Percentiles rank a stretch among this genome's conserved stretches.
These are phyloP conservation scores for Aphis craccivora DNA, from an alignment of 1,140 invertebrate genomes.

Conservation along the genomic window DNA sequence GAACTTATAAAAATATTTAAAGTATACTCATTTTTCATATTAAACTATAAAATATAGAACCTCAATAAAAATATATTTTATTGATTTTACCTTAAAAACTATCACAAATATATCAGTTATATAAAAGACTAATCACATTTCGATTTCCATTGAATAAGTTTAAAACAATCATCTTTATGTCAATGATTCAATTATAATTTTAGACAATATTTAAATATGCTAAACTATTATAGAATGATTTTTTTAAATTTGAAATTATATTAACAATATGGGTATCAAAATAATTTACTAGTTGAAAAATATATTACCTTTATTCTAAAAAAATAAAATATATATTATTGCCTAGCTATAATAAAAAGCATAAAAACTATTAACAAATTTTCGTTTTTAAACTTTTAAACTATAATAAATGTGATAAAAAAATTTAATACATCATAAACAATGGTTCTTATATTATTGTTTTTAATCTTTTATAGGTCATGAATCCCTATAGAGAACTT, in stretches of 20 bases:
- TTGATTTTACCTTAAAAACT: neutral
- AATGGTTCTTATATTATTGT: neutral
- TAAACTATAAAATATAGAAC: neutral
- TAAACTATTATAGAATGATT: neutral
- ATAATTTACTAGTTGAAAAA: neutral
- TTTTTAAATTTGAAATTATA: neutral
- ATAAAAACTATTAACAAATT: neutral
- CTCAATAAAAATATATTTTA: neutral
- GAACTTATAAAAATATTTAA: neutral
- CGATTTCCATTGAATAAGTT: neutral
- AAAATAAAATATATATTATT: neutral
- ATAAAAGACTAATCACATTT: neutral
- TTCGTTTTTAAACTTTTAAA: neutral
- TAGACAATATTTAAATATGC: neutral
- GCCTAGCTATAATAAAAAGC: neutral
- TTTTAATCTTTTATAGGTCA: neutral
- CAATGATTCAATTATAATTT: neutral
- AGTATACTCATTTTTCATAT: neutral
- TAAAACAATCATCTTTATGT: neutral
- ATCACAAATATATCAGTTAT: neutral
- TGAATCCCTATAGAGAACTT: neutral
- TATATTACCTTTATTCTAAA: neutral
- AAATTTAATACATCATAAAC: neutral
- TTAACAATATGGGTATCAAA: neutral
- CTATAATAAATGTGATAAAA: neutral